phyloP scores from a whole-genome alignment of 2,888 invertebrate genomes.

The Leptopterna dolabrata region DNA sequence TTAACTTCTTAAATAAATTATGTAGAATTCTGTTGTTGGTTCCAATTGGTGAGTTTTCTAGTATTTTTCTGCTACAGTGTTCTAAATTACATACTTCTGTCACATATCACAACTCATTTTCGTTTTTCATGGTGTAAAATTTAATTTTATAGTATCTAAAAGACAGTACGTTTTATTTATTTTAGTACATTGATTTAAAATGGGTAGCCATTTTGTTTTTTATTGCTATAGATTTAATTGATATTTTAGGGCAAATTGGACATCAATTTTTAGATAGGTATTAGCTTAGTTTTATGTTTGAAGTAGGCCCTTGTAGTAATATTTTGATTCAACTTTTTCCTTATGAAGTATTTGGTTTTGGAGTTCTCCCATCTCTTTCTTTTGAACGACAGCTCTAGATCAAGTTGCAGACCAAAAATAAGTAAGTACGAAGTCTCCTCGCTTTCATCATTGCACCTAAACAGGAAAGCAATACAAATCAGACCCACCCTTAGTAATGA shows the following conservation, averaged over 20 bases:
- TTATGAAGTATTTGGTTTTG: not conserved
- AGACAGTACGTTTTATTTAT: conserved; percentile 40
- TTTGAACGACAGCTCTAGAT: not conserved
- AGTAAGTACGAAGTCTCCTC: no score
- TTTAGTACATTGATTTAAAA: not conserved
- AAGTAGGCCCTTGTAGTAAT: not conserved
- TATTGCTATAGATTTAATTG: conserved; percentile 11
- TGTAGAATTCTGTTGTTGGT: not conserved
- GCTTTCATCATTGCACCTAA: no score
- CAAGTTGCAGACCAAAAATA: no score
- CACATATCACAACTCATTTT: conserved; percentile 25
- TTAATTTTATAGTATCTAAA: conserved; percentile 43
- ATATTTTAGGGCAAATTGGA: conserved; percentile 23
- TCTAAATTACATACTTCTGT: not conserved
- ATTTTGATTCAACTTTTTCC: not conserved
- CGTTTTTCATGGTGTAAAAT: not conserved
- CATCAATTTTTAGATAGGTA: not conserved
- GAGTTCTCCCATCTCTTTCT: not conserved
- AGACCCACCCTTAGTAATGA: not conserved
- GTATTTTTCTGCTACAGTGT: not conserved
- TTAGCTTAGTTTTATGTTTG: conserved; percentile 14
- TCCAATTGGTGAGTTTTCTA: not conserved
- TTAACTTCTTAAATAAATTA: not conserved
- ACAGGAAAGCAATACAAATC: not conserved
- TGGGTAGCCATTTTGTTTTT: conserved; percentile 19